Percentiles rank a stretch among this genome's conserved stretches.
phyloP scores from a whole-genome alignment of 2,888 invertebrate species.

The Diaprepes abbreviatus region DNA sequence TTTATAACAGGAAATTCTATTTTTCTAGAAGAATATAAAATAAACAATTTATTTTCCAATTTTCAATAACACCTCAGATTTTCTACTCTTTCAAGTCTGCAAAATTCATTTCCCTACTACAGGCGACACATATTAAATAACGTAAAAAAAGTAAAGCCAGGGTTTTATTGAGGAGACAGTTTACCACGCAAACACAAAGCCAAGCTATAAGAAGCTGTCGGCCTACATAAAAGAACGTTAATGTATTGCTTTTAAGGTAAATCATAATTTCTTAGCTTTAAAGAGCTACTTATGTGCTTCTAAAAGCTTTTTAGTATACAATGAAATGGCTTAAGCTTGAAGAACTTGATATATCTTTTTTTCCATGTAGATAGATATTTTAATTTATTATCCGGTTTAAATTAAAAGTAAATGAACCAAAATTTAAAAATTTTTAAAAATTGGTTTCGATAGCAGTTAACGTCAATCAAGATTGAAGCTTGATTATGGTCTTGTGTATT shows the following conservation, averaged over 20 bases:
- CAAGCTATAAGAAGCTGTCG: slow-evolving; percentile 16
- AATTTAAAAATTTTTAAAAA: no score
- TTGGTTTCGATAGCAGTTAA: no score
- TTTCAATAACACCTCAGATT: not conserved
- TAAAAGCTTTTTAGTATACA: slow-evolving; percentile 20
- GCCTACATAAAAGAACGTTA: slow-evolving; percentile 27
- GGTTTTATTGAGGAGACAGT: slow-evolving; percentile 3
- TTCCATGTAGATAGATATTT: no score
- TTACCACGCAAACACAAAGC: slow-evolving; percentile 15
- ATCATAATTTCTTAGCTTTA: slow-evolving; percentile 32
- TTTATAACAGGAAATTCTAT: no score
- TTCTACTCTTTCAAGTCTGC: not conserved
- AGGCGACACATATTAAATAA: slow-evolving; percentile 29
- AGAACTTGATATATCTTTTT: slow-evolving; percentile 4
- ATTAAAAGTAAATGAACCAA: no score
- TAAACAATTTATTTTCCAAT: slow-evolving; percentile 3
- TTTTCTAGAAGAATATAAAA: no score
- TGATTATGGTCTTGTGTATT: no score
- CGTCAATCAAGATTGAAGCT: no score
- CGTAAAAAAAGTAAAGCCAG: slow-evolving; percentile 6
- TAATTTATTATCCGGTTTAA: no score
- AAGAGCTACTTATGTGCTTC: slow-evolving; percentile 10
- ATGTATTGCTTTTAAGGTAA: slow-evolving; percentile 44
- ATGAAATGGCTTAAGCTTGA: slow-evolving; percentile 14
- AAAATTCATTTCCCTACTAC: slow-evolving; percentile 26